Evolutionary conservation across 2,113 vertebrate genomes (phyloP).

Genomic region (Empidonax alnorum): DNA sequence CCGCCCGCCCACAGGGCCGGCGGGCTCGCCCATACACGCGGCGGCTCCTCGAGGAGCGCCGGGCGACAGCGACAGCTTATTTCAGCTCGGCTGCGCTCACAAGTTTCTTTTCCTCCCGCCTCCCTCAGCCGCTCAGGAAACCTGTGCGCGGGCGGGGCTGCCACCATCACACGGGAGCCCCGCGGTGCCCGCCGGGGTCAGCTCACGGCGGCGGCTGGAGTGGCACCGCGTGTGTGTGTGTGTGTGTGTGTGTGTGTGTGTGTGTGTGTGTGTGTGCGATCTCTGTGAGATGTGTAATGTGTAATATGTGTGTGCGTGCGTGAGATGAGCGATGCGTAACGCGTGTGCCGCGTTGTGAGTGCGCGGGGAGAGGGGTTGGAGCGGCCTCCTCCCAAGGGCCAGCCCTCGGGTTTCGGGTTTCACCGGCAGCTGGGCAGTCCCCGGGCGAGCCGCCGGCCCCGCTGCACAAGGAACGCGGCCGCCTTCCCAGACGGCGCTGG

Average conservation of each 20-base stretch:
- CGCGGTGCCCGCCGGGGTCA: neutral
- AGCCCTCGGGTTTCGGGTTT: slow-evolving; percentile 55
- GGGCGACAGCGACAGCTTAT: neutral
- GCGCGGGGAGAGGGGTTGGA: neutral
- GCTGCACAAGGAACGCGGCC: neutral
- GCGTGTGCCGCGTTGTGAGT: neutral
- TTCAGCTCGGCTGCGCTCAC: neutral
- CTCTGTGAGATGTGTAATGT: neutral
- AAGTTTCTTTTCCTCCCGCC: neutral
- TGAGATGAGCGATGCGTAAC: neutral
- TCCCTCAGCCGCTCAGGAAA: neutral
- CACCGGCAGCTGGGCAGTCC: slow-evolving; percentile 26
- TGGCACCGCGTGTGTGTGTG: neutral
- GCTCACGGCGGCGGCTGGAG: neutral
- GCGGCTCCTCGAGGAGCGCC: neutral
- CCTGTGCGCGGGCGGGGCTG: neutral
- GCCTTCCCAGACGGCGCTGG: neutral
- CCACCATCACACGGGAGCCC: neutral
- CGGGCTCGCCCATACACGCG: neutral
- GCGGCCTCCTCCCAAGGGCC: neutral
- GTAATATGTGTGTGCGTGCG: neutral
- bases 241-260: neutral
- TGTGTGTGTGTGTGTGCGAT: neutral
- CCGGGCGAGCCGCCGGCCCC: neutral
- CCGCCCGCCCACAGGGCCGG: neutral